A percentile compares a stretch with the other conserved stretches of the same genome.
Conservation (phyloP, 2,888 invertebrate species). For the Syritta pipiens region DNA sequence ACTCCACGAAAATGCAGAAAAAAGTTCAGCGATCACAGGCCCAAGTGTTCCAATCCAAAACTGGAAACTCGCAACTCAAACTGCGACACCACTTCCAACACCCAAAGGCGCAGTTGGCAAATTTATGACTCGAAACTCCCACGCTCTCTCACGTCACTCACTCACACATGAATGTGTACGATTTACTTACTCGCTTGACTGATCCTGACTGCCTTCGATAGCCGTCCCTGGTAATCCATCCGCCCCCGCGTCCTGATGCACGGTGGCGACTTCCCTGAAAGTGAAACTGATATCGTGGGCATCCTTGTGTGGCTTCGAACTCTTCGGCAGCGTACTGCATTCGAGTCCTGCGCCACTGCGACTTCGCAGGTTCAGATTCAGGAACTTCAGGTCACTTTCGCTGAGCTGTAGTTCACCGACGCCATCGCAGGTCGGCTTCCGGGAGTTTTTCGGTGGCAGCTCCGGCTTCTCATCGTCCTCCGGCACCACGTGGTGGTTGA, state of each 20-base stretch:
- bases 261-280: slow-evolving; percentile 75
- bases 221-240: slow-evolving; percentile 48
- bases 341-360: slow-evolving; percentile 69
- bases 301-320: slow-evolving; percentile 76
- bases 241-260: slow-evolving; percentile 38
- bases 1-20: too few species aligned
- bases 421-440: slow-evolving; percentile 3
- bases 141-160: slow-evolving; percentile 39
- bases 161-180: slow-evolving; percentile 8
- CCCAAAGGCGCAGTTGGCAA: too few species aligned
- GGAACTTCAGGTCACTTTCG: slow-evolving; percentile 77
- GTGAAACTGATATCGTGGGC: slow-evolving; percentile 78
- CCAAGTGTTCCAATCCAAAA: too few species aligned
- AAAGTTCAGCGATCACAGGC: too few species aligned
- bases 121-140: too few species aligned
- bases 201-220: slow-evolving; percentile 48
- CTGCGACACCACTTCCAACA: too few species aligned
- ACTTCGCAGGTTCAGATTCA: slow-evolving; percentile 77
- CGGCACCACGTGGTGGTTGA: slow-evolving; percentile 57
- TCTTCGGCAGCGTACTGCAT: slow-evolving; percentile 75
- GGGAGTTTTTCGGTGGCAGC: slow-evolving; percentile 49
- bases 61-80: too few species aligned
- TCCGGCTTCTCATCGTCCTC: slow-evolving; percentile 59
- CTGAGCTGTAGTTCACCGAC: slow-evolving; percentile 74
- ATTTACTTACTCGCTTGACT: slow-evolving; percentile 66